These are phyloP conservation scores for Catamblyrhynchus diadema DNA, from an alignment of 2,797 vertebrate genomes.

Conservation along the genomic window DNA sequence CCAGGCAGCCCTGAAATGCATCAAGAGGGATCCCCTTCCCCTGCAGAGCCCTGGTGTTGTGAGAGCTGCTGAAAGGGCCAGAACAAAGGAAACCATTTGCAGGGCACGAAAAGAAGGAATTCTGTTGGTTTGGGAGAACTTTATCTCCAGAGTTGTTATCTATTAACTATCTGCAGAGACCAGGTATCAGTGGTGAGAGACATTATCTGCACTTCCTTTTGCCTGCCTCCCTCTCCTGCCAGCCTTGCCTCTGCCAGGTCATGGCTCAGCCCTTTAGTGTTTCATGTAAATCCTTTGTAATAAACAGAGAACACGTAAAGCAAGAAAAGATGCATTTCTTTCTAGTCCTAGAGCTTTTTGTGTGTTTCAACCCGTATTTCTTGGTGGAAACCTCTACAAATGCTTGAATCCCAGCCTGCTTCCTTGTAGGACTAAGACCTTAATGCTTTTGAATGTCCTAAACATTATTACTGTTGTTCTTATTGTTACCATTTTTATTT, in stretches of 20 bases:
- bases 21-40: not conserved
- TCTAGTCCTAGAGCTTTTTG: not conserved
- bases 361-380: not conserved
- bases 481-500: too few relatives aligned
- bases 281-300: not conserved
- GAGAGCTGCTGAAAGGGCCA: not conserved
- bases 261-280: not conserved
- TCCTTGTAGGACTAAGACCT: not conserved
- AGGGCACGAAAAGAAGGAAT: not conserved
- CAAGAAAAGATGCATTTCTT: not conserved
- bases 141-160: not conserved
- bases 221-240: not conserved
- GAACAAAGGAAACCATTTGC: not conserved
- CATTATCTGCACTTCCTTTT: conserved; percentile 1
- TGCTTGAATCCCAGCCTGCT: not conserved
- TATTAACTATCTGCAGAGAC: not conserved
- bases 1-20: not conserved
- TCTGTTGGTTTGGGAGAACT: not conserved
- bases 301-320: not conserved
- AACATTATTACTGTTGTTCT: too few relatives aligned
- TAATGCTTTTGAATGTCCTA: too few relatives aligned
- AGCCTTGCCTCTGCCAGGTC: not conserved
- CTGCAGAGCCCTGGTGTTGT: not conserved
- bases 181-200: not conserved
- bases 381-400: not conserved